These are phyloP conservation scores for Epinephelus fuscoguttatus DNA, from an alignment of 2,113 vertebrate genomes.

Conservation along the genomic window DNA sequence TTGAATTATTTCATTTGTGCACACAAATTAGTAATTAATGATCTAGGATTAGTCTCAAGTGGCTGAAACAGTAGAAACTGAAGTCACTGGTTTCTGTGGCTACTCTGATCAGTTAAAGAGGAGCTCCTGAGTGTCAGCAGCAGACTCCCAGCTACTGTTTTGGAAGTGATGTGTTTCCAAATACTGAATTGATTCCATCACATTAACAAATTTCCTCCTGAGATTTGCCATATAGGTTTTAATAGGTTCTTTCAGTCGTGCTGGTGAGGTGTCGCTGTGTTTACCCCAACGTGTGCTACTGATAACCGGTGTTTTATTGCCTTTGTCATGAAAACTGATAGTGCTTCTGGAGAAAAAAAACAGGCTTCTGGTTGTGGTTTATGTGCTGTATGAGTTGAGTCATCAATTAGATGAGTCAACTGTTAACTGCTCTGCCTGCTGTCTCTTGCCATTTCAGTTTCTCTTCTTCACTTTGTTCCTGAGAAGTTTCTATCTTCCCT, in stretches of 20 bases:
- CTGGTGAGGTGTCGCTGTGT: neutral
- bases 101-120: neutral
- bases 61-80: neutral
- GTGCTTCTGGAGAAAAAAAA: constrained; percentile 1
- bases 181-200: no score
- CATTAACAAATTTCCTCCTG: neutral
- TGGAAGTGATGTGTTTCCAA: no score
- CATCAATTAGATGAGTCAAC: constrained; percentile 50
- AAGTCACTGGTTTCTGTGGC: neutral
- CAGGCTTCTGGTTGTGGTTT: constrained; percentile 6
- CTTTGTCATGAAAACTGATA: neutral
- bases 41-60: neutral
- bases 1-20: neutral
- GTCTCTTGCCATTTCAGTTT: constrained; percentile 39
- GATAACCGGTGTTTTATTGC: neutral
- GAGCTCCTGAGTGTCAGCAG: neutral
- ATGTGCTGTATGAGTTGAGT: constrained; percentile 33
- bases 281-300: neutral
- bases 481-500: constrained; percentile 32
- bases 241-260: neutral
- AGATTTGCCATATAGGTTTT: neutral
- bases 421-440: constrained; percentile 23
- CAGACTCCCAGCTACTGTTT: neutral
- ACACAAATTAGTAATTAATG: neutral
- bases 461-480: constrained; percentile 53